Base-by-base conservation (phyloP, 2,113 vertebrate species). In the Mustela lutreola region DNA sequence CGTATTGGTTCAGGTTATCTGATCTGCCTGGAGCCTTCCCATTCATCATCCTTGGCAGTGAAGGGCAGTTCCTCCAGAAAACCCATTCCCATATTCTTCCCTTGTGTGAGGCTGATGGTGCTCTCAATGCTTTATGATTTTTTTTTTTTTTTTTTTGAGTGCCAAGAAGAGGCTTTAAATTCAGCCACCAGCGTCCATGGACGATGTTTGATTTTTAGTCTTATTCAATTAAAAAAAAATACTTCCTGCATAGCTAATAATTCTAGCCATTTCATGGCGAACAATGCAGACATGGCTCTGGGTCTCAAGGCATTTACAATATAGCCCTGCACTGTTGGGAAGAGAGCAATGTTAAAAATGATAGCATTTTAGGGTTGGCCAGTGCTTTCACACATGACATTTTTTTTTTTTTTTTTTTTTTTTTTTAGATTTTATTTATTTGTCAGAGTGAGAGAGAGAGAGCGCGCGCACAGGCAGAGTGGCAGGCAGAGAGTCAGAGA, bases 51-150 rank as follows among this genome's bases (percentile, higher is more conserved):
- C 8, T 50, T 19, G 5, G 21, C 65, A 48, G 21, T 36, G 80
- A 84, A 87, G 53, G 90, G 33, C 36, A 62, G 33, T 88, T 86
- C 73, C 28, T 82, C 76, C 53, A 85, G 81, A 84, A 94, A 90
- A 76, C 6, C 28, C 45, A 65, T 39, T 45, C 73, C 11, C 76
- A 26, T 88, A 48, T 81, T 93, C 93, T 92, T 97, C 56, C 14
- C 90, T 33, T 71, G 70, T 56, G 11, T 19, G 76, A 87, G 42
- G 36, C 39, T 45, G 48, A 84, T 78, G 53, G 50, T 26, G 31
- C 18, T 85, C 28, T 78, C 62, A 73, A 73, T 31, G 60, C 62
- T 82, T 76, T 33, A 50, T 28, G 36, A 53, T 42, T 84, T 22
- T 22, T 2, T 10, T 42, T 94, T 48, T 16, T 21, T 28, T 67